Percentiles rank a stretch among this genome's conserved stretches.
These are phyloP conservation scores for Irena cyanogastra DNA, from an alignment of 2,113 vertebrate species.

Conservation along the genomic window DNA sequence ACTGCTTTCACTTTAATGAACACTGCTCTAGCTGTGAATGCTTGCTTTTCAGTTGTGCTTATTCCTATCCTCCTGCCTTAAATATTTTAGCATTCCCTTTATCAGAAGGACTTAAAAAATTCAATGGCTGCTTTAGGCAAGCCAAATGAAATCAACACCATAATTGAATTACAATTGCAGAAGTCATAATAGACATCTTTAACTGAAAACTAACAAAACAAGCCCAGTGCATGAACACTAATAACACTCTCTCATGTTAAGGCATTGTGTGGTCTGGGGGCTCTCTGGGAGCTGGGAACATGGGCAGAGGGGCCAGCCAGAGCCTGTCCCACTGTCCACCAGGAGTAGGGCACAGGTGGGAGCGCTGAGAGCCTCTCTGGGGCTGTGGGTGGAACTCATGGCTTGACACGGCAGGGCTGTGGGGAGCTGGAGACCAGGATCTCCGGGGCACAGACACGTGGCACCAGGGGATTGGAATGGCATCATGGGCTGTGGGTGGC, in stretches of 20 bases:
- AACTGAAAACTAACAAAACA: neutral
- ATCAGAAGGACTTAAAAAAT: neutral
- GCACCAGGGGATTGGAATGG: neutral
- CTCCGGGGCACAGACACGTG: rapidly evolving
- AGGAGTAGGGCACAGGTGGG: rapidly evolving
- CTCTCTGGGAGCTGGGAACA: neutral
- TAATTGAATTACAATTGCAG: neutral
- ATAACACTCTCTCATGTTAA: neutral
- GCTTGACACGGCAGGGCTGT: neutral
- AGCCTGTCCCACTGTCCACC: neutral
- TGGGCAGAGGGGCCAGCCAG: neutral
- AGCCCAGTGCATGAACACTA: neutral
- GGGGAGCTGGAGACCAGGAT: rapidly evolving
- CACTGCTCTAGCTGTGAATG: neutral
- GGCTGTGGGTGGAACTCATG: too few species aligned
- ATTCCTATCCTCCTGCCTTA: neutral
- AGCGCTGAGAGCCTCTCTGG: rapidly evolving
- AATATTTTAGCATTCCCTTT: neutral
- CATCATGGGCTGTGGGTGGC: neutral
- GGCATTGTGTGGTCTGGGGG: rapidly evolving
- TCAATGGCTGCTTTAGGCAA: neutral
- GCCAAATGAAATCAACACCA: neutral
- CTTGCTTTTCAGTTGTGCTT: neutral
- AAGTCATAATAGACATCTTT: neutral
- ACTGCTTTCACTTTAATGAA: neutral